A percentile compares a stretch with the other conserved stretches of the same genome.
phyloP scores from a whole-genome alignment of 2,888 invertebrate genomes.

The Apeira syringaria region DNA sequence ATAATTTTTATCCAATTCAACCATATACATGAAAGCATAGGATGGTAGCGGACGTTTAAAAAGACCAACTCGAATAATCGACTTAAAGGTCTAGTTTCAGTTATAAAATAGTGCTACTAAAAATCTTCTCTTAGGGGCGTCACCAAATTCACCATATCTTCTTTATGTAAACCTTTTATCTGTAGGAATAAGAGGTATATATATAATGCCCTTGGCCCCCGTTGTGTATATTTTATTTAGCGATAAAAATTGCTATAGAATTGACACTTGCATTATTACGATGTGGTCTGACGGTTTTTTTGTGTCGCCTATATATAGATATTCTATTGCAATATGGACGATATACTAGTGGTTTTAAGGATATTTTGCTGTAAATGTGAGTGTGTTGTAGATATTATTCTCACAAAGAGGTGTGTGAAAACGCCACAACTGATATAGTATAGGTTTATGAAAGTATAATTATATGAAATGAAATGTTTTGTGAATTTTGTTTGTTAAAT shows the following conservation, averaged over 20 bases:
- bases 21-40: too few relatives aligned
- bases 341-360: background rate
- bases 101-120: too few relatives aligned
- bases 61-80: too few relatives aligned
- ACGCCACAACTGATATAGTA: constrained; percentile 8
- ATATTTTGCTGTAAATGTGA: constrained; percentile 5
- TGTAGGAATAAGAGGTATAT: too few relatives aligned
- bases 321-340: constrained; percentile 1
- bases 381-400: constrained; percentile 12
- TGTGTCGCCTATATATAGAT: constrained; percentile 9
- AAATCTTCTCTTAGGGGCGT: too few relatives aligned
- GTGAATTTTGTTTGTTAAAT: constrained; percentile 26
- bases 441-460: constrained; percentile 5
- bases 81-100: too few relatives aligned
- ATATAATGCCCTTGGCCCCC: too few relatives aligned
- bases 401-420: constrained; percentile 4
- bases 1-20: too few relatives aligned
- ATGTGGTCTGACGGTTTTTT: constrained; percentile 5
- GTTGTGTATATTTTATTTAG: background rate
- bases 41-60: too few relatives aligned
- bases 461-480: constrained; percentile 16
- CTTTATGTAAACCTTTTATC: too few relatives aligned
- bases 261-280: background rate
- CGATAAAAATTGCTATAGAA: background rate
- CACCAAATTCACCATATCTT: too few relatives aligned